phyloP scores from a whole-genome alignment of 2,797 vertebrate species.

The Spondyliosoma cantharus region DNA sequence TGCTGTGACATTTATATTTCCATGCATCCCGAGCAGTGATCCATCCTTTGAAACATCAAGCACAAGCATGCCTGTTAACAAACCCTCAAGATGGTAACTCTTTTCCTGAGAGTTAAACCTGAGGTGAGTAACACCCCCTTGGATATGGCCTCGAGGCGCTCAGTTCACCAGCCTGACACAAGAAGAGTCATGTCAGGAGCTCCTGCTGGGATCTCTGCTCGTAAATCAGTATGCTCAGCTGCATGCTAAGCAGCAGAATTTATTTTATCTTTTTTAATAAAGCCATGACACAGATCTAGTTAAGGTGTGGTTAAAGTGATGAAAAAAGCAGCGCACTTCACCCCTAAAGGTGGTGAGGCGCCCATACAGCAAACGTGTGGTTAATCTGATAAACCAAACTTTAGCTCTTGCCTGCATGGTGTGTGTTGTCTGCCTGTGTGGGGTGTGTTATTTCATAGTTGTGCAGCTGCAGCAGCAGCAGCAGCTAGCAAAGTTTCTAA shows the following conservation, averaged over 20 bases:
- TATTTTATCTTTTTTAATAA: conserved; percentile 13
- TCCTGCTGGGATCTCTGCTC: conserved; percentile 59
- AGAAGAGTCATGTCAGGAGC: conserved; percentile 52
- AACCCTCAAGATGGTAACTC: conserved; percentile 41
- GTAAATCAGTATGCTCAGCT: conserved; percentile 61
- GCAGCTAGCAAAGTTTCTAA: conserved; percentile 8
- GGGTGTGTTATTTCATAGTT: background rate
- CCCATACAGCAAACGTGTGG: conserved; percentile 41
- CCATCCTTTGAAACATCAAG: conserved; percentile 36
- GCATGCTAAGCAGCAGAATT: conserved; percentile 59
- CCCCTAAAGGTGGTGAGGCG: conserved; percentile 23
- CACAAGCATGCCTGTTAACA: conserved; percentile 29
- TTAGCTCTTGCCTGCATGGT: conserved; percentile 7
- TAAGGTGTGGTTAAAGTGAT: conserved; percentile 33
- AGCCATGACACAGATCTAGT: conserved; percentile 9
- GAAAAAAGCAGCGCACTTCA: conserved; percentile 31
- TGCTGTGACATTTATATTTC: conserved; percentile 27
- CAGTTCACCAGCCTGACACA: conserved; percentile 54
- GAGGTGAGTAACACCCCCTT: conserved; percentile 39
- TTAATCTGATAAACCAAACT: conserved; percentile 26
- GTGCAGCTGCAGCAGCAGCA: conserved; percentile 46
- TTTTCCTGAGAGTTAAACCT: conserved; percentile 41
- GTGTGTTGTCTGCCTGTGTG: conserved; percentile 3
- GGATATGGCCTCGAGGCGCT: conserved; percentile 40
- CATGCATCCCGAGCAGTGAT: conserved; percentile 2